phyloP scores from a whole-genome alignment of 2,797 vertebrate species.

The Muscicapa striata region DNA sequence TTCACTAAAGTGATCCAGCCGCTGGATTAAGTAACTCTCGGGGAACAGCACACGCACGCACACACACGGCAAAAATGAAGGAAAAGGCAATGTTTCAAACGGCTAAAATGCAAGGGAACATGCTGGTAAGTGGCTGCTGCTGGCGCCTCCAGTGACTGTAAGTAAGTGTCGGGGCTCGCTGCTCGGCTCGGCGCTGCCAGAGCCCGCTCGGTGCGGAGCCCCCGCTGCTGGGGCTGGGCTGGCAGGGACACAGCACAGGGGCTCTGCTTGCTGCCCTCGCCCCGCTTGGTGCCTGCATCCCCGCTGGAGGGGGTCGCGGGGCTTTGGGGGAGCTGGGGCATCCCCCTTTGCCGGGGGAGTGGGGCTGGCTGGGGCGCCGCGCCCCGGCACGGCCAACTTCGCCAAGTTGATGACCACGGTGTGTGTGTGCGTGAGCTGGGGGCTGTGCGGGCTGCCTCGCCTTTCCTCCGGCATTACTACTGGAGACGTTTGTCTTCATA shows the following conservation, averaged over 20 bases:
- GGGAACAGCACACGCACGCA: slow-evolving; percentile 42
- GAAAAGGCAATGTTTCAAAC: slow-evolving; percentile 96
- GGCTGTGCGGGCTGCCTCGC: neutral
- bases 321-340: neutral
- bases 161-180: neutral
- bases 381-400: slow-evolving; percentile 49
- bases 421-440: neutral
- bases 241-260: neutral
- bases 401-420: slow-evolving; percentile 43
- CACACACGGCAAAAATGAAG: slow-evolving; percentile 82
- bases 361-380: neutral
- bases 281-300: neutral
- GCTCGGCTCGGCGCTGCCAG: neutral
- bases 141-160: neutral
- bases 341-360: neutral
- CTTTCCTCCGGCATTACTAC: neutral
- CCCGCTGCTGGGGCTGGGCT: neutral
- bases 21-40: slow-evolving; percentile 78
- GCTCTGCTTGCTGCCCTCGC: neutral
- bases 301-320: neutral
- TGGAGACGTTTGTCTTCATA: neutral
- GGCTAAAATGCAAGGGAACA: slow-evolving; percentile 95
- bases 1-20: slow-evolving; percentile 56
- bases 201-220: neutral
- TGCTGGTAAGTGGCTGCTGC: slow-evolving; percentile 80